Evolutionary conservation across 2,113 vertebrate genomes (phyloP).

Genomic region (Pygathrix nemaeus): DNA sequence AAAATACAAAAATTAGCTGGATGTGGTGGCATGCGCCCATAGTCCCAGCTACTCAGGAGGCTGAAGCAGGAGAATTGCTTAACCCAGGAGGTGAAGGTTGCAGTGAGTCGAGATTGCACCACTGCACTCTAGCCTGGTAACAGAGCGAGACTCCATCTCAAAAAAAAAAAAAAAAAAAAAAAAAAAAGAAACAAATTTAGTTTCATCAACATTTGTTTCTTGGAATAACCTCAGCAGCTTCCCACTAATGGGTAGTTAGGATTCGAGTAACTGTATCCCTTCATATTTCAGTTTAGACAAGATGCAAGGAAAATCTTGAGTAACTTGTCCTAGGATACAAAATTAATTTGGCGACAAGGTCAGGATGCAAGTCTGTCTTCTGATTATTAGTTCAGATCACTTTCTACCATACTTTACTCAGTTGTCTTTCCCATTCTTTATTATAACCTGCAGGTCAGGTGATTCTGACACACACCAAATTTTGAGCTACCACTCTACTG

Average conservation of each 20-base stretch:
- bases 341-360: constrained; percentile 8
- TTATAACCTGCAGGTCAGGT: neutral
- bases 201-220: neutral
- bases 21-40: too few species aligned
- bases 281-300: constrained; percentile 12
- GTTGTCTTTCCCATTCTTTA: neutral
- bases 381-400: neutral
- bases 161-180: too few species aligned
- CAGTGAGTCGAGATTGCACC: too few species aligned
- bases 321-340: constrained; percentile 2
- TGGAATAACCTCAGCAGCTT: constrained; percentile 8
- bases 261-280: neutral
- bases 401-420: constrained; percentile 13
- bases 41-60: too few species aligned
- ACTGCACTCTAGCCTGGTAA: too few species aligned
- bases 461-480: neutral
- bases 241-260: neutral
- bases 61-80: too few species aligned
- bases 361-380: neutral
- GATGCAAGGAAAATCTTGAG: neutral
- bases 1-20: too few species aligned
- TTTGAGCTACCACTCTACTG: neutral
- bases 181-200: neutral
- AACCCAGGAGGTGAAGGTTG: too few species aligned
- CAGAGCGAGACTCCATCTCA: too few species aligned